A percentile compares a stretch with the other conserved stretches of the same genome.
These are phyloP conservation scores for Silvanus unidentatus DNA, from an alignment of 2,888 invertebrate species.

Conservation along the genomic window DNA sequence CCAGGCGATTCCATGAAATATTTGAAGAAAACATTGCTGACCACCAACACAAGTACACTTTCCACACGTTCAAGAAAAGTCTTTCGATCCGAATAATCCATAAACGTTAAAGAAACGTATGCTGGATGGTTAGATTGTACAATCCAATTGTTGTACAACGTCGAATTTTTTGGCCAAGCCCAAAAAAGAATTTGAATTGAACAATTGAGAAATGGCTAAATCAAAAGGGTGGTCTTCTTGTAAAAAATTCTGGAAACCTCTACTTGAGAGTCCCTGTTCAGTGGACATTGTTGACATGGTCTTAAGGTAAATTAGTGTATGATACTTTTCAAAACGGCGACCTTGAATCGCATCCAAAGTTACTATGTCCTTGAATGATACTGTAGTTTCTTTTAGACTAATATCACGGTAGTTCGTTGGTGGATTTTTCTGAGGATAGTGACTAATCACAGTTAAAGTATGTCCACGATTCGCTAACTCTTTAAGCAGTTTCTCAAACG, in stretches of 20 bases:
- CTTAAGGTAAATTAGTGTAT: constrained; percentile 9
- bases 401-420: constrained; percentile 56
- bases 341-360: no score
- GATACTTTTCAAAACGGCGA: constrained; percentile 13
- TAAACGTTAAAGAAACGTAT: constrained; percentile 44
- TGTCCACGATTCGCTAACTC: constrained; percentile 60
- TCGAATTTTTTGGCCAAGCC: constrained; percentile 57
- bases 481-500: constrained; percentile 56
- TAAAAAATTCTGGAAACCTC: constrained; percentile 41
- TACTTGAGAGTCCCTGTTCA: constrained; percentile 25
- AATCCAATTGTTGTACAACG: constrained; percentile 43
- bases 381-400: constrained; percentile 44
- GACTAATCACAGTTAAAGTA: constrained; percentile 61
- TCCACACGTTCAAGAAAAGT: constrained; percentile 22
- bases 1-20: constrained; percentile 21
- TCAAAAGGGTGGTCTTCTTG: constrained; percentile 53
- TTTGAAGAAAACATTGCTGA: constrained; percentile 12
- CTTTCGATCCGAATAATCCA: constrained; percentile 24
- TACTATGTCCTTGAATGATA: no score
- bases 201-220: constrained; percentile 60
- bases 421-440: constrained; percentile 52
- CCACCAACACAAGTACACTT: constrained; percentile 19
- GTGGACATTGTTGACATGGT: no score
- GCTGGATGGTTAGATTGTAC: constrained; percentile 46
- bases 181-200: constrained; percentile 64